Evolutionary conservation across 1,140 invertebrate species (phyloP).

Genomic region (Ceratitis capitata): DNA sequence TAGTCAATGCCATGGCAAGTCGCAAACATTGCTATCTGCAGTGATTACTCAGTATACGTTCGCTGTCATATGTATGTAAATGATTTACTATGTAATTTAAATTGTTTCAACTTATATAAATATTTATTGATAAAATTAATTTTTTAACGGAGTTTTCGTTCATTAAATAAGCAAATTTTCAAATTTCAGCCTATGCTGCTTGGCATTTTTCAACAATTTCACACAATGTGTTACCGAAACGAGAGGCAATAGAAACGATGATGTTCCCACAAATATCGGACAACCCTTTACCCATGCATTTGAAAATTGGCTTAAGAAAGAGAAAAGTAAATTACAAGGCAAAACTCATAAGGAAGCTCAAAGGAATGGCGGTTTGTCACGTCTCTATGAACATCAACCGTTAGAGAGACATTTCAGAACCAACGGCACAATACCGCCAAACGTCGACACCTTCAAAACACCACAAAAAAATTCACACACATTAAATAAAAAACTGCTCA

Average conservation of each 20-base stretch:
- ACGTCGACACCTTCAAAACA: not conserved
- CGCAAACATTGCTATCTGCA: no score
- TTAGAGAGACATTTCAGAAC: not conserved
- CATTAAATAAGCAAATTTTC: no score
- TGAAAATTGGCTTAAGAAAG: not conserved
- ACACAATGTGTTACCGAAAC: not conserved
- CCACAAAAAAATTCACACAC: not conserved
- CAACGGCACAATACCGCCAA: not conserved
- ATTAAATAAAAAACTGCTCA: constrained; percentile 10
- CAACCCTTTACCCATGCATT: not conserved
- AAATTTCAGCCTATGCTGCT: constrained; percentile 5
- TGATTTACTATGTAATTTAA: no score
- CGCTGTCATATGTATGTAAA: no score
- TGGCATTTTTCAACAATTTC: constrained; percentile 9
- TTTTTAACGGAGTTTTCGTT: no score
- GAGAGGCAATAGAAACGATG: not conserved
- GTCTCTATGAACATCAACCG: not conserved
- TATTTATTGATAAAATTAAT: no score
- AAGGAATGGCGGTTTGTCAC: not conserved
- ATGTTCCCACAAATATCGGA: not conserved
- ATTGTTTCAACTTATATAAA: no score
- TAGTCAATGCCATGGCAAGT: no score
- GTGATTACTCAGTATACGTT: no score
- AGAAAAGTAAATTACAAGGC: not conserved
- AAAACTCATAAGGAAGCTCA: not conserved